A percentile compares a stretch with the other conserved stretches of the same genome.
Evolutionary conservation across 2,888 invertebrate genomes (phyloP).

Genomic region (Phyllotreta striolata): DNA sequence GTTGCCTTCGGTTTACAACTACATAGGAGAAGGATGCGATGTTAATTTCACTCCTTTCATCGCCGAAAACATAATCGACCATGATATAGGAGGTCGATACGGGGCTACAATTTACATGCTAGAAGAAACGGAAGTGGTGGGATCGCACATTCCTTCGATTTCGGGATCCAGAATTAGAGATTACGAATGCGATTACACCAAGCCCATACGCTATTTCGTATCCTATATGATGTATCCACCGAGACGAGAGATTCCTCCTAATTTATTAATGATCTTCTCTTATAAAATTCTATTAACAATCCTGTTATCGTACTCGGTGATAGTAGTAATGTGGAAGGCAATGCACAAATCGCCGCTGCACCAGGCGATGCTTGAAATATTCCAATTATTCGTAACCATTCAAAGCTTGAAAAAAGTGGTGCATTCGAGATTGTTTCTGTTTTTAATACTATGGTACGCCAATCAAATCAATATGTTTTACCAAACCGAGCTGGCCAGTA

Average conservation of each 20-base stretch:
- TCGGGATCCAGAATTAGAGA: not conserved
- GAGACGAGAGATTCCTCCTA: not conserved
- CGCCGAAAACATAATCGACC: too few relatives aligned
- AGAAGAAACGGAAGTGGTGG: too few relatives aligned
- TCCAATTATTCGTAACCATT: not conserved
- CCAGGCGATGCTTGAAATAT: not conserved
- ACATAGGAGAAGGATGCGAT: too few relatives aligned
- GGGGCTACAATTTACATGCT: too few relatives aligned
- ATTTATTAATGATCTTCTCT: not conserved
- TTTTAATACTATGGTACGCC: not conserved
- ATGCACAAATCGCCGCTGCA: not conserved
- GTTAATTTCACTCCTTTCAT: too few relatives aligned
- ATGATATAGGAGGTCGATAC: too few relatives aligned
- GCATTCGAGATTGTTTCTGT: not conserved
- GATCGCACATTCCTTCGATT: too few relatives aligned
- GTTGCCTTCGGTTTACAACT: too few relatives aligned
- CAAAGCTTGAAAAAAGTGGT: not conserved
- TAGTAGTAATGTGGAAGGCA: not conserved
- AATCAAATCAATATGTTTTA: conserved; percentile 1
- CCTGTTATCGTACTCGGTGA: not conserved
- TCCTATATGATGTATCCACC: not conserved
- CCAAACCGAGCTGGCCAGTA: not conserved
- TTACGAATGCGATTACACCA: not conserved
- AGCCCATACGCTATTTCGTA: not conserved
- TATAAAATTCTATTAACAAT: not conserved